phyloP scores from a whole-genome alignment of 2,888 invertebrate species.

The Meiosimyza platycephala region DNA sequence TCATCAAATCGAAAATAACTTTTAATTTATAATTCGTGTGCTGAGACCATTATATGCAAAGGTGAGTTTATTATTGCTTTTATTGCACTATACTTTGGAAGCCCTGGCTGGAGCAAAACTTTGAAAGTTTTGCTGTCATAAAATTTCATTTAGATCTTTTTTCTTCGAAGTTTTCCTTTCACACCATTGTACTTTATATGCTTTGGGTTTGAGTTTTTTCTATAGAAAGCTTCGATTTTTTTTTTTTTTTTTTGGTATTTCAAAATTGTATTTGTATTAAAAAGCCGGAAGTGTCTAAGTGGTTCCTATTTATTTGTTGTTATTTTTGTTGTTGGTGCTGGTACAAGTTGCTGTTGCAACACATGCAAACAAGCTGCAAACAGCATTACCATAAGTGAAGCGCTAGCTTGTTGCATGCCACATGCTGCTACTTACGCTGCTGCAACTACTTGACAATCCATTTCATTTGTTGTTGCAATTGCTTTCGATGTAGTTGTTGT shows the following conservation, averaged over 20 bases:
- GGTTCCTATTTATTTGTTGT: not conserved
- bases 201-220: too few species aligned
- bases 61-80: too few species aligned
- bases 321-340: not conserved
- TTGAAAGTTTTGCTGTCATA: conserved; percentile 10
- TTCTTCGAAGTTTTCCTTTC: too few species aligned
- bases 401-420: not conserved
- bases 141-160: conserved; percentile 9
- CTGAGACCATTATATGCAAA: too few species aligned
- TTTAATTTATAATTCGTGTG: too few species aligned
- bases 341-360: conserved; percentile 6
- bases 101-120: too few species aligned
- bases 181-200: too few species aligned
- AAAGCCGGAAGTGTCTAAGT: conserved; percentile 26
- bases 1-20: too few species aligned
- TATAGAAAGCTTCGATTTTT: not conserved
- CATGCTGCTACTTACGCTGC: not conserved
- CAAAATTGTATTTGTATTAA: conserved; percentile 5
- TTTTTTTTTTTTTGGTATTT: not conserved
- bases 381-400: conserved; percentile 4
- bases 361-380: conserved; percentile 28
- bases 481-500: not conserved
- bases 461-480: too few species aligned
- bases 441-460: too few species aligned
- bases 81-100: too few species aligned